Evolutionary conservation across 2,797 vertebrate genomes (phyloP), one percentile per base, ranked within the genome.

Genomic region (Xiphorhynchus erythropygius): DNA sequence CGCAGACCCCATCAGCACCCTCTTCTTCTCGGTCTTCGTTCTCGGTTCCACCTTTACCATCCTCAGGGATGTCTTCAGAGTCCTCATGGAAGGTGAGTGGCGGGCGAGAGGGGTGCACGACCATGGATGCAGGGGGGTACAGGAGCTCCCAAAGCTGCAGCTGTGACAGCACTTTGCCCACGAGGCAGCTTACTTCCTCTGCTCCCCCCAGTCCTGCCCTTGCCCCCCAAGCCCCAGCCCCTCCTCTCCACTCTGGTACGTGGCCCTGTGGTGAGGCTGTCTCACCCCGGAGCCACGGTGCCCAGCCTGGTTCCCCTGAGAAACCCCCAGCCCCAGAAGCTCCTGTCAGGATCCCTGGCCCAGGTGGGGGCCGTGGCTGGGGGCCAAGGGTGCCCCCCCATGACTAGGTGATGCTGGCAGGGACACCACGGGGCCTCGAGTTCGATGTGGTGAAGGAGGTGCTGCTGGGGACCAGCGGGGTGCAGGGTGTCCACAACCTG

Each of bases 1-100:
- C 0, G 99, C 99, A 4, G 99, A 99, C 92, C 99, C 99, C 65
- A 98, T 99, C 96, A 99, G 99, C 87, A 99, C 99, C 9, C 99
- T 99, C 97, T 98, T 99, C 90, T 99, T 99, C 97, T 99, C 99
- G 0, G 79, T 99, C 96, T 99, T 99, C 0, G 99, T 99, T 85
- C 98, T 99, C 5, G 99, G 98, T 80, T 99, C 99, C 96, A 99
- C 99, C 4, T 7, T 98, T 82, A 99, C 99, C 47, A 99, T 99
- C 93, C 98, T 99, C 95, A 98, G 98, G 50, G 99, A 99, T 0
- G 99, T 99, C 84, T 98, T 99, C 89, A 98, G 98, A 70, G 98
- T 99, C 90, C 98, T 99, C 87, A 98, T 99, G 99, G 99, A 99
- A 98, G 99, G 99, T 99, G 95, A 97, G 76, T 7, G 8, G 11